These are phyloP conservation scores for Pemphigus obesinymphae DNA, from an alignment of 1,140 invertebrate species.

Conservation along the genomic window DNA sequence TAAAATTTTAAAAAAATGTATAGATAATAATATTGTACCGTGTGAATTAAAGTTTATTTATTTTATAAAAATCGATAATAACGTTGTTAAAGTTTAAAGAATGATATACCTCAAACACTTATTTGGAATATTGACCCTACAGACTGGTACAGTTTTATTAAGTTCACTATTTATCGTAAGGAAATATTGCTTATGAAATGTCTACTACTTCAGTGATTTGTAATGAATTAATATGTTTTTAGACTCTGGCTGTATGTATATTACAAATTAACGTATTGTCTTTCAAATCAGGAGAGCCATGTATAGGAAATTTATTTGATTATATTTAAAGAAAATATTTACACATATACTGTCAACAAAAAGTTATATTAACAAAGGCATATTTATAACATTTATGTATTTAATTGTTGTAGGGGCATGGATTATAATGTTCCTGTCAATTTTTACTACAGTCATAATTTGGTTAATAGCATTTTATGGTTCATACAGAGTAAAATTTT, in stretches of 20 bases:
- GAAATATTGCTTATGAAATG: background rate
- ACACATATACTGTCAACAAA: no score
- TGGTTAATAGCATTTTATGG: background rate
- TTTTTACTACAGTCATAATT: background rate
- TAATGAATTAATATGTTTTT: background rate
- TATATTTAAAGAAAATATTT: background rate
- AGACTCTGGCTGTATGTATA: background rate
- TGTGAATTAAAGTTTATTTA: no score
- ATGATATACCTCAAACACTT: background rate
- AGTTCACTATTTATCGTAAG: conserved; percentile 1
- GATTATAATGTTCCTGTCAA: background rate
- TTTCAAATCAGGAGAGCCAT: background rate
- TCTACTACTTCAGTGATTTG: background rate
- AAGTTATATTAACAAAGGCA: no score
- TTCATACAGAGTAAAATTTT: background rate
- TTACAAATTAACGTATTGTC: background rate
- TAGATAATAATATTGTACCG: no score
- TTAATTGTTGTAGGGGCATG: background rate
- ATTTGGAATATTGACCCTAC: background rate
- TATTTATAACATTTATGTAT: background rate
- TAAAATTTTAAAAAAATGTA: no score
- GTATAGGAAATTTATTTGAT: background rate
- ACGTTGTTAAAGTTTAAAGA: background rate
- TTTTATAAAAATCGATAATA: no score
- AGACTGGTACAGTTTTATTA: background rate